Conservation (phyloP, 2,797 vertebrate species). For the Poecilia picta region DNA sequence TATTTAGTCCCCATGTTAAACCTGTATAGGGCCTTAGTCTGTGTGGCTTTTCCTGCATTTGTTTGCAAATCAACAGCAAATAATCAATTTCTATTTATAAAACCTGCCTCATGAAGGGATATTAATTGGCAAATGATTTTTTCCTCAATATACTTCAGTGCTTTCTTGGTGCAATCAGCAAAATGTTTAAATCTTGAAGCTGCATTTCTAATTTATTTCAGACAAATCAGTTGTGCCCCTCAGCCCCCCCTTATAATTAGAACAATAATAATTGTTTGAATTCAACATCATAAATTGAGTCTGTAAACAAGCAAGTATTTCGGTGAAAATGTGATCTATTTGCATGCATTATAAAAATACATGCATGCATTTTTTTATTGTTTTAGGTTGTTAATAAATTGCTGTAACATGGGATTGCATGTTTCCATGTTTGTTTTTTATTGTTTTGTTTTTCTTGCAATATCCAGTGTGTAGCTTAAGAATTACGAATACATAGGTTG, state of each 20-base stretch:
- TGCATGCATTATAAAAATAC: slow-evolving; percentile 3
- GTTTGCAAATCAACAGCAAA: slow-evolving; percentile 29
- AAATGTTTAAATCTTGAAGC: slow-evolving; percentile 39
- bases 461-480: slow-evolving; percentile 25
- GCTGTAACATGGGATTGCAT: slow-evolving; percentile 11
- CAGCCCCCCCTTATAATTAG: not conserved
- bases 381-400: slow-evolving; percentile 10
- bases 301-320: not conserved
- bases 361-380: not conserved
- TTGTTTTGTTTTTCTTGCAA: not conserved
- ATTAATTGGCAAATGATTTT: slow-evolving; percentile 14
- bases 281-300: slow-evolving; percentile 19
- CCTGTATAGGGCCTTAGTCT: slow-evolving; percentile 68
- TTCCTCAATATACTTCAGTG: slow-evolving; percentile 19
- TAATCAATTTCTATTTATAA: slow-evolving; percentile 1
- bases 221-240: slow-evolving; percentile 16
- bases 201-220: slow-evolving; percentile 19
- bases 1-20: slow-evolving; percentile 32
- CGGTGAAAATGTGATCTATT: slow-evolving; percentile 10
- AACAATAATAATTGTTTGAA: slow-evolving; percentile 24
- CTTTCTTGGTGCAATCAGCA: slow-evolving; percentile 24
- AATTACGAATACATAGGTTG: slow-evolving; percentile 68
- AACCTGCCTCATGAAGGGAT: not conserved
- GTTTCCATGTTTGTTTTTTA: slow-evolving; percentile 15
- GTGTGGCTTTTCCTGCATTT: slow-evolving; percentile 37